Conservation (phyloP, 2,797 vertebrate species). For the Melanotaenia maccullochi region DNA sequence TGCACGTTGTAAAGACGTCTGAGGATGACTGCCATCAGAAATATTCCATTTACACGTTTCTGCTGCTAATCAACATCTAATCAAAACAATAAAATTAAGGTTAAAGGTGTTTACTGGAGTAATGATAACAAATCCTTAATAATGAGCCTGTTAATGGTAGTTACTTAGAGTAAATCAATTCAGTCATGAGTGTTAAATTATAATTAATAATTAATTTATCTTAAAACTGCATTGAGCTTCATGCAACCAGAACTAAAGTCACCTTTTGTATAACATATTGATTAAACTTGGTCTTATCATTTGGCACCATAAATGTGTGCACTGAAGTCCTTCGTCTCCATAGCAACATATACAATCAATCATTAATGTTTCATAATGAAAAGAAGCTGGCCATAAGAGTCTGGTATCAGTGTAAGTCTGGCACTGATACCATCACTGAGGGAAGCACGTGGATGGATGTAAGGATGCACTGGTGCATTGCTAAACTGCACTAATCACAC, state of each 20-base stretch:
- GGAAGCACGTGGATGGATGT: conserved; percentile 31
- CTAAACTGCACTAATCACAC: conserved; percentile 25
- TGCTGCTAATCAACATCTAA: not conserved
- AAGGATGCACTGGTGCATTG: conserved; percentile 25
- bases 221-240: not conserved
- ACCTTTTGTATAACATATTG: conserved; percentile 3
- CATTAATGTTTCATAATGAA: conserved; percentile 74
- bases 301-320: conserved; percentile 65
- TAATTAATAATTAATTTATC: no score
- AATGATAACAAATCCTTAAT: no score
- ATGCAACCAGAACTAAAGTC: conserved; percentile 1
- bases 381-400: conserved; percentile 60
- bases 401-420: not conserved
- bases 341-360: conserved; percentile 60
- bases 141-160: no score
- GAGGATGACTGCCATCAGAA: not conserved
- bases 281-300: conserved; percentile 52
- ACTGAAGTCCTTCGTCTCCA: conserved; percentile 71
- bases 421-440: conserved; percentile 54
- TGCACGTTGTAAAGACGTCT: not conserved
- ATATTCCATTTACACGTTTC: not conserved
- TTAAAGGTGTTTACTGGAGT: not conserved
- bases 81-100: conserved; percentile 1
- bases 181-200: not conserved
- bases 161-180: not conserved